These are phyloP conservation scores for Scaeva pyrastri DNA, from an alignment of 2,888 invertebrate species.

Conservation along the genomic window DNA sequence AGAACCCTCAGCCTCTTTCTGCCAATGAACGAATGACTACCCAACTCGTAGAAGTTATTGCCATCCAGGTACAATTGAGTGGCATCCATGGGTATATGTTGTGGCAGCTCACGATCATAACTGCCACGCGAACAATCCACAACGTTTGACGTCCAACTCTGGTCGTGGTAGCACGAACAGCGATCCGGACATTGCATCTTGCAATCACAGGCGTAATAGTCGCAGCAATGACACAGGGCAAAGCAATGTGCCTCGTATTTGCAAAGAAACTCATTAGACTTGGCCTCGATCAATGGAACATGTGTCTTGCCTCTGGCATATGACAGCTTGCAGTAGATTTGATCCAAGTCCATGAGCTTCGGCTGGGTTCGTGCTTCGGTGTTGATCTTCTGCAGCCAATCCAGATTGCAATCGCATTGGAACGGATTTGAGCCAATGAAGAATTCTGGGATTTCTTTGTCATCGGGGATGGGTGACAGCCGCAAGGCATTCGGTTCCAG, in stretches of 20 bases:
- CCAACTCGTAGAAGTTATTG: slow-evolving; percentile 93
- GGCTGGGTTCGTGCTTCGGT: slow-evolving; percentile 93
- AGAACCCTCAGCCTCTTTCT: slow-evolving; percentile 94
- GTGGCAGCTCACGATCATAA: slow-evolving; percentile 92
- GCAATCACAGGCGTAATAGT: slow-evolving; percentile 98
- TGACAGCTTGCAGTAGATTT: slow-evolving; percentile 94
- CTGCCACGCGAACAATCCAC: slow-evolving; percentile 94
- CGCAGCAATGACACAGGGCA: slow-evolving; percentile 97
- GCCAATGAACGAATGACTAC: slow-evolving; percentile 96
- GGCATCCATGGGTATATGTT: slow-evolving; percentile 96
- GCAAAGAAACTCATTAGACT: slow-evolving; percentile 95
- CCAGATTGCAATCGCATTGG: slow-evolving; percentile 97
- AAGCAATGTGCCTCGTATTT: slow-evolving; percentile 97
- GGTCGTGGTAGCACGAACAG: slow-evolving; percentile 97
- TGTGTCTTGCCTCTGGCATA: slow-evolving; percentile 93
- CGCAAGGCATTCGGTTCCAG: slow-evolving; percentile 95
- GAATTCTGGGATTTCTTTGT: slow-evolving; percentile 93
- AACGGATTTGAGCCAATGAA: slow-evolving; percentile 97
- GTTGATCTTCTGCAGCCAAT: slow-evolving; percentile 96
- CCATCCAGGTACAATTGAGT: slow-evolving; percentile 97
- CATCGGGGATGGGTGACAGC: slow-evolving; percentile 91
- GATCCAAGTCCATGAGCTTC: slow-evolving; percentile 93
- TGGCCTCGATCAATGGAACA: slow-evolving; percentile 93
- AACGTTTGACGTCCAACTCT: slow-evolving; percentile 96
- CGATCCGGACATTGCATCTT: slow-evolving; percentile 97